phyloP scores from a whole-genome alignment of 1,140 invertebrate species.

The Phthorimaea operculella region DNA sequence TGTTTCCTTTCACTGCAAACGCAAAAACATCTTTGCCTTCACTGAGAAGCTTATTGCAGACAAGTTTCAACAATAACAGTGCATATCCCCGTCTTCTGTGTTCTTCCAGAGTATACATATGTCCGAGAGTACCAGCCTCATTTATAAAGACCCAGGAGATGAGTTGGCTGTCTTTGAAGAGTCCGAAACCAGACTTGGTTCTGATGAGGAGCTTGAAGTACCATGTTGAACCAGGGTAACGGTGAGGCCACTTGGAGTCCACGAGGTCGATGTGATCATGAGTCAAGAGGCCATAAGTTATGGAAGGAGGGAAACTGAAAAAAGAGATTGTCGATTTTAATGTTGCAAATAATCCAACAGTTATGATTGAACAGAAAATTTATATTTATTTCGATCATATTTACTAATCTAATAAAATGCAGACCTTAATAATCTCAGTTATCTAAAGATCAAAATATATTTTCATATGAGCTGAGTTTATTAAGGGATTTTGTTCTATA shows the following conservation, averaged over 20 bases:
- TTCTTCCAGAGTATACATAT: conserved; percentile 31
- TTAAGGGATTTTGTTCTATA: too few relatives aligned
- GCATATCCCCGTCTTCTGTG: conserved; percentile 33
- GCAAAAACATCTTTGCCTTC: conserved; percentile 23
- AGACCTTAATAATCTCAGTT: too few relatives aligned
- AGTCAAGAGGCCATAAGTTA: conserved; percentile 20
- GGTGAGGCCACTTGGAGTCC: conserved; percentile 27
- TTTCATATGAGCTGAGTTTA: neutral
- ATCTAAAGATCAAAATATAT: conserved; percentile 4
- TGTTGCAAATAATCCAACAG: too few relatives aligned
- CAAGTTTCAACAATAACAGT: conserved; percentile 26
- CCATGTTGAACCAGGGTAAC: conserved; percentile 23
- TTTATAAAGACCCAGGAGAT: conserved; percentile 31
- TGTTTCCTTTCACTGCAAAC: conserved; percentile 7
- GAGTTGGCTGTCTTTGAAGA: conserved; percentile 23
- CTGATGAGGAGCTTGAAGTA: conserved; percentile 29
- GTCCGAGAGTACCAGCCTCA: conserved; percentile 30
- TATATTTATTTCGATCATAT: too few relatives aligned
- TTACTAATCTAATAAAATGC: too few relatives aligned
- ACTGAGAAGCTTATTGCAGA: conserved; percentile 25
- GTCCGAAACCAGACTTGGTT: conserved; percentile 29
- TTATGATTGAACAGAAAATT: too few relatives aligned
- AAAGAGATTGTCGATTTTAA: too few relatives aligned
- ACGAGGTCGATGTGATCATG: conserved; percentile 21
- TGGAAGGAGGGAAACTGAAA: conserved; percentile 30